Conservation (phyloP, 2,888 invertebrate genomes). For the Hemicrepidius hirtus region DNA sequence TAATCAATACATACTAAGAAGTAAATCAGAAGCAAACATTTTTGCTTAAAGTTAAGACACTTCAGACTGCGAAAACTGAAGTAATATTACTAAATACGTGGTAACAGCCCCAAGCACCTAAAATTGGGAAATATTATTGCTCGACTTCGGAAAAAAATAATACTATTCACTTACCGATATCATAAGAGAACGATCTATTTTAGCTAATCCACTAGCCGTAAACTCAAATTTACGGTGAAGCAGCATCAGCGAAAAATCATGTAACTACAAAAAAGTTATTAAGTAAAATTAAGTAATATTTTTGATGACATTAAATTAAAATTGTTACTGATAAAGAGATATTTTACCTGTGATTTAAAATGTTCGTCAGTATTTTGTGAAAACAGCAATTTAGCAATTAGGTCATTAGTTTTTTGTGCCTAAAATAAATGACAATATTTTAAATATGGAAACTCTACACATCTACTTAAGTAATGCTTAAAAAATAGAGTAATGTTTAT, state of each 20-base stretch:
- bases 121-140: not conserved
- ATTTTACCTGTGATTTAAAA: not conserved
- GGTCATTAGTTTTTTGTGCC: slow-evolving; percentile 5
- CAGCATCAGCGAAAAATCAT: not conserved
- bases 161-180: slow-evolving; percentile 3
- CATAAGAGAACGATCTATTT: not conserved
- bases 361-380: not conserved
- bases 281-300: not conserved
- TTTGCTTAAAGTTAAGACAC: not conserved
- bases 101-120: slow-evolving; percentile 18
- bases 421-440: not conserved
- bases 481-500: too few relatives aligned
- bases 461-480: too few relatives aligned
- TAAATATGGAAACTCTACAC: too few relatives aligned
- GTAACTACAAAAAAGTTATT: slow-evolving; percentile 1
- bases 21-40: too few relatives aligned
- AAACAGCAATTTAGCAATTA: not conserved
- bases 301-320: not conserved
- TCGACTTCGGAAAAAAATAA: not conserved
- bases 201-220: slow-evolving; percentile 7
- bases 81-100: slow-evolving; percentile 22
- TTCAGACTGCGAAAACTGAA: not conserved
- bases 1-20: too few relatives aligned
- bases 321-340: not conserved
- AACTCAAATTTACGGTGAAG: slow-evolving; percentile 17